Evolutionary conservation across 2,888 invertebrate species (phyloP), one percentile per base, ranked within the genome.

Genomic region (Rhynchonema sp.): DNA sequence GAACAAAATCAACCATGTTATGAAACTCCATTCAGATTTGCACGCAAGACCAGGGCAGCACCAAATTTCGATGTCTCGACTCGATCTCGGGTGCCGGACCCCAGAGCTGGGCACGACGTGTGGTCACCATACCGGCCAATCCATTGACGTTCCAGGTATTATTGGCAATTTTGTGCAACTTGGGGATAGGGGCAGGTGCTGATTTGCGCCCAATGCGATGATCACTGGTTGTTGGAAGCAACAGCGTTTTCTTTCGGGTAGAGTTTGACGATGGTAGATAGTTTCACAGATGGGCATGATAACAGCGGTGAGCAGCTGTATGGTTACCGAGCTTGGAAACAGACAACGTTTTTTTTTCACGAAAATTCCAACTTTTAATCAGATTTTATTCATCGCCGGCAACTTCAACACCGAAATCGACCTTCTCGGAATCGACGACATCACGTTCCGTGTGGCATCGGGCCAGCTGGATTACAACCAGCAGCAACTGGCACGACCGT

Each of bases 401-500:
- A 52, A 38, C 20, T 61, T 61, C 57, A 49, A 46, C 26, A 56
- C 59, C 23, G 59, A 54, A 17, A 22, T 59, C 28, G 61, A 61
- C 46, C 28, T 56, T 2, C 22, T 61, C 23, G 61, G 61, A 29
- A n/a, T 61, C 25, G 61, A 61, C 59, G 59, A 61, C 49, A 6
- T 61, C 25, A 26, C 25, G 9, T 46, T 61, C n/a, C 20, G 46
- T 22, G 46, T 26, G 38, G 23, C 52, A 6, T 6, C 9, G 17
- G n/a, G 17, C 17, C 52, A 52, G n/a, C 22, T 52, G 17, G n/a
- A n/a, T n/a, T n/a, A n/a, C n/a, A n/a, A n/a, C n/a, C n/a, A n/a
- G n/a, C n/a, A n/a, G n/a, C n/a, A n/a, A n/a, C n/a, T n/a, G n/a
- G n/a, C n/a, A n/a, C n/a, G n/a, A n/a, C n/a, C n/a, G n/a, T n/a